Conservation (phyloP, 2,888 invertebrate genomes). For the Morpho helenor region DNA sequence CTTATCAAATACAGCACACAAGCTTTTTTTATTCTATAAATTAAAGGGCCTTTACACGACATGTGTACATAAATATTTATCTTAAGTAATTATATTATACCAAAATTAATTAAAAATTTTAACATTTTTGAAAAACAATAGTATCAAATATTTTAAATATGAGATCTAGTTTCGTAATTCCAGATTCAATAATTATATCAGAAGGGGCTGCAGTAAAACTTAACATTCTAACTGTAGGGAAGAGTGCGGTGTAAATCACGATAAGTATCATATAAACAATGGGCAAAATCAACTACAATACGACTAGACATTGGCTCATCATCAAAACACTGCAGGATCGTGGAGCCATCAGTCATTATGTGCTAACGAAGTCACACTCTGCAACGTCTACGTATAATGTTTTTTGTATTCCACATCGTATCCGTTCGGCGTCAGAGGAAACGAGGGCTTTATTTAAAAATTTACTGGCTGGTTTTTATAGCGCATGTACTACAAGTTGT, state of each 20-base stretch:
- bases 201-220: neutral
- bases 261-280: slow-evolving; percentile 22
- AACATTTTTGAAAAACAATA: too few relatives aligned
- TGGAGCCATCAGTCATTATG: slow-evolving; percentile 31
- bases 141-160: too few relatives aligned
- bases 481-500: slow-evolving; percentile 10
- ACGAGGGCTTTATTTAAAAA: slow-evolving; percentile 56
- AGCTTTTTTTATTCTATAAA: too few relatives aligned
- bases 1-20: too few relatives aligned
- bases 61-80: too few relatives aligned
- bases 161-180: too few relatives aligned
- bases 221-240: neutral
- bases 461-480: slow-evolving; percentile 38
- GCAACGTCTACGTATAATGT: slow-evolving; percentile 33
- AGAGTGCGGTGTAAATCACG: slow-evolving; percentile 4
- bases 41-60: too few relatives aligned
- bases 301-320: slow-evolving; percentile 36
- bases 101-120: too few relatives aligned
- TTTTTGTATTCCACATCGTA: slow-evolving; percentile 48
- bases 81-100: too few relatives aligned
- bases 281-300: slow-evolving; percentile 26
- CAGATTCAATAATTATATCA: neutral
- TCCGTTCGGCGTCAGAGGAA: slow-evolving; percentile 59
- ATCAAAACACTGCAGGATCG: slow-evolving; percentile 30
- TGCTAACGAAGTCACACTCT: slow-evolving; percentile 34